Percentiles rank a stretch among this genome's conserved stretches.
phyloP scores from a whole-genome alignment of 1,140 invertebrate genomes.

The Parapsyche elsis region DNA sequence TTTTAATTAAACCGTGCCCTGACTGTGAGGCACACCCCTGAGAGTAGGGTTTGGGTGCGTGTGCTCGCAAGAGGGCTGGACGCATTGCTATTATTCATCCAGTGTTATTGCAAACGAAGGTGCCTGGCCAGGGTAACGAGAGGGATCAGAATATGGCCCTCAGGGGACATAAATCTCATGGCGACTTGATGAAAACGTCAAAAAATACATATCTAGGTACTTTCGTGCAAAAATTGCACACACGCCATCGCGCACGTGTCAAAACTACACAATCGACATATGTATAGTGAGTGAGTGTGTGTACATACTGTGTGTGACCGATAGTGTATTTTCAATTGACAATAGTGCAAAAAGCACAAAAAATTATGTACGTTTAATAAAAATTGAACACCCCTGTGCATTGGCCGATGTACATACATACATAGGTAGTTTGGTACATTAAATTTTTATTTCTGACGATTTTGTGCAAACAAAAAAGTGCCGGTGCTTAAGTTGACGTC shows the following conservation, averaged over 20 bases:
- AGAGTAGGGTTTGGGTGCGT: not conserved
- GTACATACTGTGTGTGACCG: too few relatives aligned
- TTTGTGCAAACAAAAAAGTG: too few relatives aligned
- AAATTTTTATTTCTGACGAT: too few relatives aligned
- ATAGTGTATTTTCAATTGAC: too few relatives aligned
- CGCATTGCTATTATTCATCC: conserved; percentile 46
- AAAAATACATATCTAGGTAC: conserved; percentile 21
- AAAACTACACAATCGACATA: too few relatives aligned
- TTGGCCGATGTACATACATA: too few relatives aligned
- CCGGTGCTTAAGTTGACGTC: too few relatives aligned
- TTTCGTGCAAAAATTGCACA: not conserved
- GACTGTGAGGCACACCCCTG: not conserved
- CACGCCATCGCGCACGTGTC: not conserved
- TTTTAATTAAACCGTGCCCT: not conserved
- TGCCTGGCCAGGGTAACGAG: conserved; percentile 24
- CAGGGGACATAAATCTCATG: conserved; percentile 37
- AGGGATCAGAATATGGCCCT: conserved; percentile 36
- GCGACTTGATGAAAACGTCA: conserved; percentile 44
- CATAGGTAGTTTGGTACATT: too few relatives aligned
- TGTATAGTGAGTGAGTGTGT: too few relatives aligned
- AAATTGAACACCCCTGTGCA: too few relatives aligned
- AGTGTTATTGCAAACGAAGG: conserved; percentile 50
- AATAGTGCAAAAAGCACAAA: too few relatives aligned
- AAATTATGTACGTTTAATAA: too few relatives aligned
- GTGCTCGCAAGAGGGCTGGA: not conserved